Evolutionary conservation across 2,888 invertebrate genomes (phyloP).

Genomic region (Volucella zonaria): DNA sequence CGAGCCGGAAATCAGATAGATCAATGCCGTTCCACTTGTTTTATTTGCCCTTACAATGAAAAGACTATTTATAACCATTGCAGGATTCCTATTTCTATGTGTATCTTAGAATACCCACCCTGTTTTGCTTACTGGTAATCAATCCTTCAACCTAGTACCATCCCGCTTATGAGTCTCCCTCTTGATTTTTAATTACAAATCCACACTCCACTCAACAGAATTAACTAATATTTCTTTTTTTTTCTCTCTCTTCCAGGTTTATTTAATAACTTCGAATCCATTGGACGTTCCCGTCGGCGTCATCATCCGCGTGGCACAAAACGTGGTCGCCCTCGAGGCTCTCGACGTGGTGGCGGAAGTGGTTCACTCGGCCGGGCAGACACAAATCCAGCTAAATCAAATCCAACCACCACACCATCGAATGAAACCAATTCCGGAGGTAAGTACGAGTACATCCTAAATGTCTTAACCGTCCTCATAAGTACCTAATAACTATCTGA

Average conservation of each 20-base stretch:
- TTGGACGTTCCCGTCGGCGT: slow-evolving; percentile 80
- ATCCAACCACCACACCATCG: slow-evolving; percentile 44
- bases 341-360: slow-evolving; percentile 85
- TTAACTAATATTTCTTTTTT: slow-evolving; percentile 2
- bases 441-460: slow-evolving; percentile 74
- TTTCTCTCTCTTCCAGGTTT: slow-evolving; percentile 76
- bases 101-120: too few species aligned
- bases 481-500: slow-evolving; percentile 55
- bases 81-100: too few species aligned
- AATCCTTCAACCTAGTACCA: too few species aligned
- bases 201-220: not conserved
- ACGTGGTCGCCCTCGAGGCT: slow-evolving; percentile 90
- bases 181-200: not conserved
- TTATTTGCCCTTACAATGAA: too few species aligned
- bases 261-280: slow-evolving; percentile 79
- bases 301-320: slow-evolving; percentile 85
- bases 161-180: not conserved
- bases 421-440: slow-evolving; percentile 71
- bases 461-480: slow-evolving; percentile 31
- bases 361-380: slow-evolving; percentile 79
- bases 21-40: too few species aligned
- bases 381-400: slow-evolving; percentile 76
- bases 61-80: too few species aligned
- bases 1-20: too few species aligned
- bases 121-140: too few species aligned